Percentiles rank a stretch among this genome's conserved stretches.
Conservation (phyloP, 1,140 invertebrate species). For the Drosophila insularis region DNA sequence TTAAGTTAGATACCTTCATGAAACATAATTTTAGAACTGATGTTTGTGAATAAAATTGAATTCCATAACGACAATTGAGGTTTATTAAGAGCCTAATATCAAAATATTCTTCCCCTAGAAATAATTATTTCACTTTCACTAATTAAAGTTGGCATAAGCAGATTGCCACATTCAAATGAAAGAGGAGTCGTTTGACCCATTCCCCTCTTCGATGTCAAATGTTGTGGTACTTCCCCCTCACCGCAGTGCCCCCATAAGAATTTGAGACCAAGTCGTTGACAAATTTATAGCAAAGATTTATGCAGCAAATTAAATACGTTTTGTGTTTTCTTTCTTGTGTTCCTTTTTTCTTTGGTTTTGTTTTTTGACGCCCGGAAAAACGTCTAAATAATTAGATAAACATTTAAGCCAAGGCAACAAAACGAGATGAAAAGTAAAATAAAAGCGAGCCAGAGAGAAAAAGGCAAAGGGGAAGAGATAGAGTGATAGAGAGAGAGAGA, state of each 20-base stretch:
- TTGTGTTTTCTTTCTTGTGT: slow-evolving; percentile 1
- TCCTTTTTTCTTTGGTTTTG: slow-evolving; percentile 28
- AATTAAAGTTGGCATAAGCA: slow-evolving; percentile 1
- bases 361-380: slow-evolving; percentile 38
- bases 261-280: slow-evolving; percentile 24
- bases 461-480: slow-evolving; percentile 27
- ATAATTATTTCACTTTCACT: slow-evolving; percentile 1
- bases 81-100: too few species aligned
- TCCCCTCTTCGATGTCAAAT: not conserved
- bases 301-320: slow-evolving; percentile 59
- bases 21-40: too few species aligned
- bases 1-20: too few species aligned
- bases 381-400: slow-evolving; percentile 77
- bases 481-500: too few species aligned
- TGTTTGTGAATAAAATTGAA: too few species aligned
- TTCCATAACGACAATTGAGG: too few species aligned
- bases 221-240: not conserved
- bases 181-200: not conserved
- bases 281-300: slow-evolving; percentile 53
- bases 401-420: slow-evolving; percentile 64
- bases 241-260: not conserved
- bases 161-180: not conserved
- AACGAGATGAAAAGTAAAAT: slow-evolving; percentile 46
- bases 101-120: not conserved
- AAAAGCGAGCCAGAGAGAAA: slow-evolving; percentile 28